Conservation (phyloP, 1,140 invertebrate genomes). For the Lasioglossum albipes region DNA sequence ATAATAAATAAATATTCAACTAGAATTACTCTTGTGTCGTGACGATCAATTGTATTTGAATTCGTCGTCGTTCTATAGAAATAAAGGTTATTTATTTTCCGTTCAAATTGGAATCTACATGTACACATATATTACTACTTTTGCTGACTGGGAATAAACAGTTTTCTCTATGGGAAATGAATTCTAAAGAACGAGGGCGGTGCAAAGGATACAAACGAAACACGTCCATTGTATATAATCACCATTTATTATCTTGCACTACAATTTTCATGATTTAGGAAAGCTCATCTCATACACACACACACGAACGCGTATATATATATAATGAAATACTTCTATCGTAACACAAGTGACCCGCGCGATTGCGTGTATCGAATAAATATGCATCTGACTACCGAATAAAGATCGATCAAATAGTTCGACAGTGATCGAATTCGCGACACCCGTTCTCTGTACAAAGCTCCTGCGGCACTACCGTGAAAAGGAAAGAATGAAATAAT, state of each 20-base stretch:
- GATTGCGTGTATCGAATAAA: slow-evolving; percentile 61
- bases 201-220: no score
- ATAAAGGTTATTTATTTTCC: no score
- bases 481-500: slow-evolving; percentile 28
- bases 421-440: slow-evolving; percentile 24
- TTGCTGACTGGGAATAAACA: no score
- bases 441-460: slow-evolving; percentile 30
- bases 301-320: slow-evolving; percentile 10
- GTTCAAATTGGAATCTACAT: no score
- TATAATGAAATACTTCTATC: slow-evolving; percentile 14
- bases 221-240: slow-evolving; percentile 22
- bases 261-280: slow-evolving; percentile 36
- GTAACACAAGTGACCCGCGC: slow-evolving; percentile 40
- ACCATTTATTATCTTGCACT: slow-evolving; percentile 23
- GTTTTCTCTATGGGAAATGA: no score
- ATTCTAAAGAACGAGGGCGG: no score
- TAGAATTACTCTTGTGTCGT: no score
- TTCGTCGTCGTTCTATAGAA: no score
- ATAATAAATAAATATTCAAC: no score
- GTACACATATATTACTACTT: no score
- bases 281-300: slow-evolving; percentile 22
- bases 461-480: slow-evolving; percentile 39
- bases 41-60: no score
- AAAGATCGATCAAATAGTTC: slow-evolving; percentile 27
- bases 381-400: slow-evolving; percentile 34